Evolutionary conservation across 2,113 vertebrate species (phyloP).

Genomic region (Telmatochromis sp.): DNA sequence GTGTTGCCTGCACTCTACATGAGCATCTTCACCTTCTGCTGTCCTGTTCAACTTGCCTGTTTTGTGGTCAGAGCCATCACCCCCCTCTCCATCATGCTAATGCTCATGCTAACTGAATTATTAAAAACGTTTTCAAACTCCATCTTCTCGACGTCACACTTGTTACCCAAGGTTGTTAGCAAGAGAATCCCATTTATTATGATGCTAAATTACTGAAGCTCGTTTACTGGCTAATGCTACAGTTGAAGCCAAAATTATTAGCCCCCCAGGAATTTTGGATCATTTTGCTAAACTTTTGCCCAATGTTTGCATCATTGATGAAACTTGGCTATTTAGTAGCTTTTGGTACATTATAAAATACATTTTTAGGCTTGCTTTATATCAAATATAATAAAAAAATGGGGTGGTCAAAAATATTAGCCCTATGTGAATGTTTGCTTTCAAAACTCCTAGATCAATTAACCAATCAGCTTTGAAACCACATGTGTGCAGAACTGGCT

Average conservation of each 20-base stretch:
- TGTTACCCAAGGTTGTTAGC: not conserved
- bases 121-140: fast-evolving
- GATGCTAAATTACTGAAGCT: too few species aligned
- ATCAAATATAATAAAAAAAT: not conserved
- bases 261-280: not conserved
- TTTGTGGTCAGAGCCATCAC: not conserved
- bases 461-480: too few species aligned
- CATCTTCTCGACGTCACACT: not conserved
- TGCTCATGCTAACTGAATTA: not conserved
- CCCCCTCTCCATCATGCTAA: not conserved
- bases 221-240: not conserved
- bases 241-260: not conserved
- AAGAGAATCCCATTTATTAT: too few species aligned
- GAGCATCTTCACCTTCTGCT: not conserved
- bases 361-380: not conserved
- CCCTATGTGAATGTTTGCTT: not conserved
- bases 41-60: not conserved
- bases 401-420: not conserved
- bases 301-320: fast-evolving
- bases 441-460: not conserved
- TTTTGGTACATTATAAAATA: not conserved
- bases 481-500: too few species aligned
- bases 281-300: not conserved
- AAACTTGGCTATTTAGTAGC: not conserved
- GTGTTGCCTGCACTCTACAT: not conserved